Conservation (phyloP, 2,797 vertebrate genomes). For the Myiotriccus ornatus region DNA sequence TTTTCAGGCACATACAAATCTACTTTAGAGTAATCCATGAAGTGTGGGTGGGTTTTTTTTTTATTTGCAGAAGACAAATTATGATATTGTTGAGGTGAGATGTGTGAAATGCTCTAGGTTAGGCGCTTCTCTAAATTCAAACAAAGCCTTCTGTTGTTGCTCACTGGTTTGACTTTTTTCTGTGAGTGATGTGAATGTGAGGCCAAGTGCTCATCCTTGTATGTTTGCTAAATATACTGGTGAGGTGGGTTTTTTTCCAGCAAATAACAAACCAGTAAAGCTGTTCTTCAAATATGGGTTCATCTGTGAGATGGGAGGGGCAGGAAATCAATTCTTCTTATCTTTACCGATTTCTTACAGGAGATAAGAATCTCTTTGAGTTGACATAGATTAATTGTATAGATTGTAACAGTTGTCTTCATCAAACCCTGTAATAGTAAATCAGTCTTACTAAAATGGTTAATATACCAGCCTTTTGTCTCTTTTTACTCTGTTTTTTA, state of each 20-base stretch:
- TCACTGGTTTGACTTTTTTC: neutral
- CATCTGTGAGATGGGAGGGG: conserved; percentile 22
- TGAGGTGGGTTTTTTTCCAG: neutral
- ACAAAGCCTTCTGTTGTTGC: neutral
- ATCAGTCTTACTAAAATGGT: neutral
- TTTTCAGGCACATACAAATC: neutral
- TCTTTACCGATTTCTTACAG: conserved; percentile 50
- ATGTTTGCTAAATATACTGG: neutral
- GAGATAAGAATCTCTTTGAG: conserved; percentile 39
- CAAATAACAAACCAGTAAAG: neutral
- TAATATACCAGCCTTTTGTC: neutral
- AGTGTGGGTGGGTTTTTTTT: neutral
- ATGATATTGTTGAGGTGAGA: neutral
- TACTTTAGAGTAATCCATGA: neutral
- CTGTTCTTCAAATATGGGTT: neutral
- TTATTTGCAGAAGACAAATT: neutral
- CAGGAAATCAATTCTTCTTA: conserved; percentile 56
- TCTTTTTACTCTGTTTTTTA: neutral
- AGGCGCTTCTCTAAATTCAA: neutral
- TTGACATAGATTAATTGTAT: conserved; percentile 57
- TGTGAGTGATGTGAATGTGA: neutral
- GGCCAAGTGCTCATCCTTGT: neutral
- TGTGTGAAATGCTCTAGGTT: neutral
- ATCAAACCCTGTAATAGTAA: conserved; percentile 23
- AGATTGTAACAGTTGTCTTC: conserved; percentile 49